Conservation (phyloP, 1,140 invertebrate species). For the Drosophila sulfurigaster region DNA sequence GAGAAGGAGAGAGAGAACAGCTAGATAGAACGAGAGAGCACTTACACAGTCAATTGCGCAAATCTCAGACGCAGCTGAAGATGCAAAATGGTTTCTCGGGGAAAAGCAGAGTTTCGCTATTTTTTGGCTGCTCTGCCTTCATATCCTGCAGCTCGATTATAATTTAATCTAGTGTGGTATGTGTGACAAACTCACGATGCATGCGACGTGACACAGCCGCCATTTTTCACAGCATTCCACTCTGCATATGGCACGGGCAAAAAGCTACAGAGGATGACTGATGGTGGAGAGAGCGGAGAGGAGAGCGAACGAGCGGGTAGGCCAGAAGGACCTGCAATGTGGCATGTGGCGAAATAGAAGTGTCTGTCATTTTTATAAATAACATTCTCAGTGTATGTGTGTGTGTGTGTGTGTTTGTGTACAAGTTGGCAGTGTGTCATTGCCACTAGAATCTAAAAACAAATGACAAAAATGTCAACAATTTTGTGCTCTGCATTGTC, state of each 20-base stretch:
- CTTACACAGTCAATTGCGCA: slow-evolving; percentile 79
- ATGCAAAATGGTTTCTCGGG: slow-evolving; percentile 37
- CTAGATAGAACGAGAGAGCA: slow-evolving; percentile 36
- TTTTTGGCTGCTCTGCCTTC: slow-evolving; percentile 26
- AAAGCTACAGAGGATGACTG: neutral
- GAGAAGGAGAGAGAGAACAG: neutral
- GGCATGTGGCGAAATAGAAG: slow-evolving; percentile 73
- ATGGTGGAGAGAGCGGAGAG: neutral
- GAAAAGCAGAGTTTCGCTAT: neutral
- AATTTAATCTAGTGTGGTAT: slow-evolving; percentile 82
- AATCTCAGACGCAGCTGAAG: slow-evolving; percentile 67
- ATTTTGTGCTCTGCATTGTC: slow-evolving; percentile 62
- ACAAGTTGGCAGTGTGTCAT: slow-evolving; percentile 65
- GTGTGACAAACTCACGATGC: slow-evolving; percentile 70
- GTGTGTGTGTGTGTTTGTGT: slow-evolving; percentile 26
- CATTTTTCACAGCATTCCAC: slow-evolving; percentile 75
- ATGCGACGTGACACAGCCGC: slow-evolving; percentile 71
- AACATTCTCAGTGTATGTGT: slow-evolving; percentile 62
- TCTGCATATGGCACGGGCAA: slow-evolving; percentile 41
- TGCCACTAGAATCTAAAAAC: slow-evolving; percentile 75
- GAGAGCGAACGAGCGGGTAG: neutral
- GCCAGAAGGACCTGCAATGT: slow-evolving; percentile 49
- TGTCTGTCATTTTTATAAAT: slow-evolving; percentile 83
- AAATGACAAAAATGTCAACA: slow-evolving; percentile 75
- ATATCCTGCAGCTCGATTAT: slow-evolving; percentile 72